These are phyloP conservation scores for Henricia sp. DNA, from an alignment of 53 echinoderm and acorn worm genomes.

Conservation along the genomic window DNA sequence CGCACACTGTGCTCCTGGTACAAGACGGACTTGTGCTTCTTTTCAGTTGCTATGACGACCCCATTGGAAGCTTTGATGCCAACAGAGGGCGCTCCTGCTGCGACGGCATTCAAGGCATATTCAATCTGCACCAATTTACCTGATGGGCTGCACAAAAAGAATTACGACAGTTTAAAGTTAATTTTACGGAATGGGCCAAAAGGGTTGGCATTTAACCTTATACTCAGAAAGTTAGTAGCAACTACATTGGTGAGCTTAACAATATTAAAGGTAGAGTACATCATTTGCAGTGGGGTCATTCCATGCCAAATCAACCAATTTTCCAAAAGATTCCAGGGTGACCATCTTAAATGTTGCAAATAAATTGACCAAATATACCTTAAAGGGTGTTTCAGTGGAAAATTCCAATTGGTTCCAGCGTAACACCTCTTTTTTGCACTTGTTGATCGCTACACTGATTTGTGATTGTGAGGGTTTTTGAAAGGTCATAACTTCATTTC, in stretches of 20 bases:
- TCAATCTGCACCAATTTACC: constrained; percentile 99
- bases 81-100: constrained; percentile 91
- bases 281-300: background rate
- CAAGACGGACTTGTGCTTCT: constrained; percentile 96
- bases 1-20: constrained; percentile 98
- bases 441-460: too few relatives aligned
- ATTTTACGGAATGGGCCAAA: background rate
- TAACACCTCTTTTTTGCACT: too few relatives aligned
- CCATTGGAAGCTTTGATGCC: constrained; percentile 99
- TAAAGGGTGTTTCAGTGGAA: background rate
- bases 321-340: too few relatives aligned
- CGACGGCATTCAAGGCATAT: constrained; percentile 98
- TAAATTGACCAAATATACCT: too few relatives aligned
- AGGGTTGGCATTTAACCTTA: background rate
- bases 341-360: too few relatives aligned
- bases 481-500: too few relatives aligned
- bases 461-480: too few relatives aligned
- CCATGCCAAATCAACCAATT: background rate
- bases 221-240: background rate
- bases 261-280: background rate
- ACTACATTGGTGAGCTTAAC: background rate
- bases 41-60: constrained; percentile 98
- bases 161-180: background rate
- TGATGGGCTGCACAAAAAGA: constrained; percentile 76
- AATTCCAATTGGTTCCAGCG: too few relatives aligned